A percentile compares a stretch with the other conserved stretches of the same genome.
These are phyloP conservation scores for Xiphorhynchus elegans DNA, from an alignment of 2,113 vertebrate genomes.

Conservation along the genomic window DNA sequence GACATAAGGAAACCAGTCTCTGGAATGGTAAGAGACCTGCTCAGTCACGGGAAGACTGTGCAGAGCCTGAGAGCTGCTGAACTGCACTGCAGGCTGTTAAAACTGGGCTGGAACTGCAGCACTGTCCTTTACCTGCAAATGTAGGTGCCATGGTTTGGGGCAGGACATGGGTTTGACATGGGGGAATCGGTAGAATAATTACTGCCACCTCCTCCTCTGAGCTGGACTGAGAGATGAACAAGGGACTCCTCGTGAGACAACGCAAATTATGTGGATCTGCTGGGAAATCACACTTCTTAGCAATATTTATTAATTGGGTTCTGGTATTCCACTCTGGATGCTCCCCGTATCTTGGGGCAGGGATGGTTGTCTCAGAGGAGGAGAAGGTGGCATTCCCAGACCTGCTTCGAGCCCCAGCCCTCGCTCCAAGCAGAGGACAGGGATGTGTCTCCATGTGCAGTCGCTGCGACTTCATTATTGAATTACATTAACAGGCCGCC, in stretches of 20 bases:
- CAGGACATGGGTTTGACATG: background rate
- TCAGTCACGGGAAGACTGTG: background rate
- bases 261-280: accelerated
- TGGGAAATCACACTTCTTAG: background rate
- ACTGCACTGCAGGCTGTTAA: background rate
- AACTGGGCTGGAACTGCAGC: background rate
- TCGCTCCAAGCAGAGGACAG: background rate
- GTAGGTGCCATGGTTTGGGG: background rate
- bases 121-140: background rate
- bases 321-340: background rate
- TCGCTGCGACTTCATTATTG: slow-evolving; percentile 28
- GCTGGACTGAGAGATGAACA: background rate
- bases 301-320: background rate
- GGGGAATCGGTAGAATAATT: background rate
- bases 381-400: background rate
- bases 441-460: background rate
- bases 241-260: accelerated
- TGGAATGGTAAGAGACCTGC: background rate
- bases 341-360: background rate
- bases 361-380: background rate
- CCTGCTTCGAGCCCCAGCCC: background rate
- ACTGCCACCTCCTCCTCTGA: background rate
- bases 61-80: background rate
- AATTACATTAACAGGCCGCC: slow-evolving; percentile 74
- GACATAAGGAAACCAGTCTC: background rate